These are phyloP conservation scores for Mus spretus DNA, from an alignment of 2,797 vertebrate genomes.

Conservation along the genomic window DNA sequence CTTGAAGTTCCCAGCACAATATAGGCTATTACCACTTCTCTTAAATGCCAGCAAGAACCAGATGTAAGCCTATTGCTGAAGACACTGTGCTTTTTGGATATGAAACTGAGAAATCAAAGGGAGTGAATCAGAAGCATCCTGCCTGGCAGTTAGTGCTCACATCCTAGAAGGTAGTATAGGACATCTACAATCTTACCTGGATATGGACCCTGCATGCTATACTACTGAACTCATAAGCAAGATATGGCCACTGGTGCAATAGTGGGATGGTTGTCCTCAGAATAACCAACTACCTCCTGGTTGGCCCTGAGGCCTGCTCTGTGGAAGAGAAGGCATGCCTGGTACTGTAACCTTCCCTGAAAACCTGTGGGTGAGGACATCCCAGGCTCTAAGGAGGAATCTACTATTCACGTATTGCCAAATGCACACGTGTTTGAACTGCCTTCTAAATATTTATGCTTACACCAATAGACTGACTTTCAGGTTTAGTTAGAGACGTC, in stretches of 20 bases:
- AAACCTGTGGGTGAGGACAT: background rate
- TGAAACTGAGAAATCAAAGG: background rate
- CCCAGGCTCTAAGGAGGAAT: background rate
- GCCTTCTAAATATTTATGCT: background rate
- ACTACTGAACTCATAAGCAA: background rate
- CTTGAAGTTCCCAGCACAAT: background rate
- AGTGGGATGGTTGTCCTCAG: background rate
- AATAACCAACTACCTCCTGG: background rate
- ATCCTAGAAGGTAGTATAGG: background rate
- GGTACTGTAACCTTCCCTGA: background rate
- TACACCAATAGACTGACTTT: background rate
- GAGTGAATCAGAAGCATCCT: background rate
- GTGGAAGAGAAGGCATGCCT: background rate
- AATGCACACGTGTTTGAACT: background rate
- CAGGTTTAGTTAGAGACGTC: background rate
- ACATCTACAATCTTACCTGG: background rate
- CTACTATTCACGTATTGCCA: background rate
- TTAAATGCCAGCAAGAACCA: background rate
- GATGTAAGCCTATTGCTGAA: background rate
- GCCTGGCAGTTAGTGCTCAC: background rate
- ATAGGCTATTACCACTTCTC: background rate
- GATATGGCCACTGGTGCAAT: background rate
- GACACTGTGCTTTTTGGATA: background rate
- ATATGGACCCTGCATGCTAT: background rate
- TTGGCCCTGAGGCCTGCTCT: background rate